These are phyloP conservation scores for Monopterus albus DNA, from an alignment of 2,113 vertebrate genomes.

Conservation along the genomic window DNA sequence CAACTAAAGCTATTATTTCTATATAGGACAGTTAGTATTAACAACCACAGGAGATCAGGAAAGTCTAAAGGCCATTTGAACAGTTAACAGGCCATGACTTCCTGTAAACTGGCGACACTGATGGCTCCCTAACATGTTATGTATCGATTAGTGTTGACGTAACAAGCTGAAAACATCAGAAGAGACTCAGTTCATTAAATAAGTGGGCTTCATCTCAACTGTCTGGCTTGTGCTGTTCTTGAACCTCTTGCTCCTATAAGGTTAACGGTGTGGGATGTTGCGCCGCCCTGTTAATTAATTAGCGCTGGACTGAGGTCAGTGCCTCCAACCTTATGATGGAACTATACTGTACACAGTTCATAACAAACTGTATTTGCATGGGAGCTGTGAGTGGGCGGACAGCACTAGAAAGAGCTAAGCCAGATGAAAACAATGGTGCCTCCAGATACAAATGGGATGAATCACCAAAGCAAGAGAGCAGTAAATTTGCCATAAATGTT, in stretches of 20 bases:
- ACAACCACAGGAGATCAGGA: neutral
- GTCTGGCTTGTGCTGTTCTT: constrained; percentile 43
- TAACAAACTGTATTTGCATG: constrained; percentile 75
- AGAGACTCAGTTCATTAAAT: constrained; percentile 11
- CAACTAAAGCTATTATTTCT: neutral
- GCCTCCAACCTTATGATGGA: constrained; percentile 57
- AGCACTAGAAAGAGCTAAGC: constrained; percentile 36
- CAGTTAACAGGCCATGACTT: no score
- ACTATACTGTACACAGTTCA: constrained; percentile 35
- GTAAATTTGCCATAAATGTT: constrained; percentile 19
- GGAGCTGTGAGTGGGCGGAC: constrained; percentile 37
- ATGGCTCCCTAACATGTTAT: neutral
- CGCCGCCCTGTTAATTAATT: constrained; percentile 72
- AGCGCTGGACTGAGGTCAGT: constrained; percentile 60
- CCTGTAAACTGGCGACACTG: no score
- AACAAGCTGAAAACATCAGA: neutral
- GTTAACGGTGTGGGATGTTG: constrained; percentile 67
- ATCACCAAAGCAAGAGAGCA: constrained; percentile 22
- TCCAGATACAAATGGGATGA: constrained; percentile 47
- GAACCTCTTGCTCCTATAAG: constrained; percentile 52
- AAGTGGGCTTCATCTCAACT: neutral
- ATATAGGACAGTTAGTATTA: neutral
- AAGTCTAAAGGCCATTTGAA: neutral
- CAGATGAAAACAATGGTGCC: constrained; percentile 43
- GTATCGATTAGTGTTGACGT: neutral